Evolutionary conservation across 2,797 vertebrate genomes (phyloP).

Genomic region (Spheniscus humboldti): DNA sequence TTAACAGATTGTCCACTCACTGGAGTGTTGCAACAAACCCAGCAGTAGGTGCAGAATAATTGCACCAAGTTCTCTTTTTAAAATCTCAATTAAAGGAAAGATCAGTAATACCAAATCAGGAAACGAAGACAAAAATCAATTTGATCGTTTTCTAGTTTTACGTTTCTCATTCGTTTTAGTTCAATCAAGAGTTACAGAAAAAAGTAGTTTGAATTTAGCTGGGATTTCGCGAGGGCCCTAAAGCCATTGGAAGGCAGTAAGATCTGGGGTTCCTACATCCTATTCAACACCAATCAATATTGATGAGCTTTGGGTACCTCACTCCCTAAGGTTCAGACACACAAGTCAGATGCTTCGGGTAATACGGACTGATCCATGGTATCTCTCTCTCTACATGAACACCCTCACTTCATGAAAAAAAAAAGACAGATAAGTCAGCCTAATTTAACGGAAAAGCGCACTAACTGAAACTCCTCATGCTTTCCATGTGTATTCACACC

Average conservation of each 20-base stretch:
- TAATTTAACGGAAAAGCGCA: rapidly evolving
- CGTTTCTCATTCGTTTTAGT: neutral
- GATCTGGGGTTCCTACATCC: neutral
- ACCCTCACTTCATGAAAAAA: neutral
- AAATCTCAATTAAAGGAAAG: neutral
- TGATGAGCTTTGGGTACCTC: neutral
- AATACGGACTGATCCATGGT: neutral
- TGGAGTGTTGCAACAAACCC: neutral
- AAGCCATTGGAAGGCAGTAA: neutral
- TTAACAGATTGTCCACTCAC: neutral
- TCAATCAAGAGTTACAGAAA: neutral
- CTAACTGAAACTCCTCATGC: neutral
- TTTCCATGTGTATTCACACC: neutral
- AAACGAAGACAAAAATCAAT: neutral
- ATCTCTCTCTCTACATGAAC: too few species aligned
- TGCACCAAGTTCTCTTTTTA: neutral
- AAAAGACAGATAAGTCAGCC: too few species aligned
- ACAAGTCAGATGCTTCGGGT: too few species aligned
- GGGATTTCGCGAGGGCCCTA: neutral
- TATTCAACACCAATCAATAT: neutral
- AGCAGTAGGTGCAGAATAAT: neutral
- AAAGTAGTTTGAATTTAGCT: neutral
- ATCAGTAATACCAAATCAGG: neutral
- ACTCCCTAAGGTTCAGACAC: neutral
- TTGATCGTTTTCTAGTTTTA: neutral